phyloP scores from a whole-genome alignment of 2,888 invertebrate genomes.

The Schizaphis graminum region DNA sequence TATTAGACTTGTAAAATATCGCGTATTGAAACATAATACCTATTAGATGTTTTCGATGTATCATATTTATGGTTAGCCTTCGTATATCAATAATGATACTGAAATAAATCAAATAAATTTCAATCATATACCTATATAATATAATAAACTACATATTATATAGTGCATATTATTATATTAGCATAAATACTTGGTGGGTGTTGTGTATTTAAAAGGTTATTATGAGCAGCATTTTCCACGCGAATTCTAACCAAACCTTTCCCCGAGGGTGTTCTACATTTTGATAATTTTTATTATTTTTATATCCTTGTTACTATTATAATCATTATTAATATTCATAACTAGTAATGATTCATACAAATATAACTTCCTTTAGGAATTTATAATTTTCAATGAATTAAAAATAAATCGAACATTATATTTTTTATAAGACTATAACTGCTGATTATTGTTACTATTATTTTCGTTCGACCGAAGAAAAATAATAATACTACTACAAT shows the following conservation, averaged over 20 bases:
- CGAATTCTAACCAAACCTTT: slow-evolving; percentile 21
- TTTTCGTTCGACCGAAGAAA: background rate
- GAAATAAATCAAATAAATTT: background rate
- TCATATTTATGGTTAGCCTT: background rate
- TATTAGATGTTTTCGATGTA: background rate
- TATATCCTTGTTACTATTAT: background rate
- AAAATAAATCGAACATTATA: background rate
- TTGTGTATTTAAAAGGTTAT: slow-evolving; percentile 7
- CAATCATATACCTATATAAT: background rate
- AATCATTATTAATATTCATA: slow-evolving; percentile 32
- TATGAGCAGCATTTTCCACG: slow-evolving; percentile 1
- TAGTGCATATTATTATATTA: background rate
- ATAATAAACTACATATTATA: background rate
- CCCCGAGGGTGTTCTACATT: slow-evolving; percentile 28
- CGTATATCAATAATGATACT: slow-evolving; percentile 18
- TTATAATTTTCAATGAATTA: slow-evolving; percentile 5
- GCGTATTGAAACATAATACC: background rate
- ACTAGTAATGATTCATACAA: background rate
- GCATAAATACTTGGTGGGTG: background rate
- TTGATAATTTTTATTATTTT: background rate
- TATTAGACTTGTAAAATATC: background rate
- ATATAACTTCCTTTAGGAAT: slow-evolving; percentile 36
- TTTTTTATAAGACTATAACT: background rate
- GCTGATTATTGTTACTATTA: background rate
- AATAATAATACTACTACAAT: background rate